Evolutionary conservation across 2,888 invertebrate species (phyloP).

Genomic region (Ctena decussata): DNA sequence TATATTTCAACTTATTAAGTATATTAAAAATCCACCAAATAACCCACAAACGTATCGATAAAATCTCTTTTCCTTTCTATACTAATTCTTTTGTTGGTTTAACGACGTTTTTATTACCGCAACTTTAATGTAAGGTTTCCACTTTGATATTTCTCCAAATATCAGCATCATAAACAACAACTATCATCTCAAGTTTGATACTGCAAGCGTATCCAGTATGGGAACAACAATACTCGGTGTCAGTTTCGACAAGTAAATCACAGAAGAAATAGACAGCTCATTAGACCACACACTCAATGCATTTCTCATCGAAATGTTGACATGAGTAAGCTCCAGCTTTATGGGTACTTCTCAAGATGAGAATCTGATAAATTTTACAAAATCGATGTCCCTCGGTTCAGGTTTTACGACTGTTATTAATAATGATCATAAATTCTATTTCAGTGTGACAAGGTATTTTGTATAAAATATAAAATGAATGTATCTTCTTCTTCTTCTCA

Average conservation of each 20-base stretch:
- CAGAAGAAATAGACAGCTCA: background rate
- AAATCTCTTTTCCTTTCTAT: background rate
- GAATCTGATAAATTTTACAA: background rate
- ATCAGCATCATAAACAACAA: constrained; percentile 2
- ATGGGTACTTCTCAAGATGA: background rate
- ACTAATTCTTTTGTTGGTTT: constrained; percentile 4
- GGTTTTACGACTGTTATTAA: background rate
- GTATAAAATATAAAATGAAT: background rate
- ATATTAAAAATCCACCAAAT: constrained; percentile 28
- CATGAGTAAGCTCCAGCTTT: background rate
- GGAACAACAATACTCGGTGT: background rate
- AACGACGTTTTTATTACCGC: background rate
- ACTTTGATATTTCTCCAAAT: background rate
- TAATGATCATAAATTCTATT: background rate
- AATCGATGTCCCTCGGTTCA: constrained; percentile 7
- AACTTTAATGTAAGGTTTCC: background rate
- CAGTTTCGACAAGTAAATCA: background rate
- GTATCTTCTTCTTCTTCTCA: no score
- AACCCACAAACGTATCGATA: constrained; percentile 37
- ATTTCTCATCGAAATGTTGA: background rate
- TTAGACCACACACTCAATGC: background rate
- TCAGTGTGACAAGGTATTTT: background rate
- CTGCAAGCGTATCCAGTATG: background rate
- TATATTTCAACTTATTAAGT: constrained; percentile 3
- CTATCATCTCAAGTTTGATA: background rate